Base-by-base conservation (phyloP, 2,113 vertebrate species). In the Ictalurus punctatus region DNA sequence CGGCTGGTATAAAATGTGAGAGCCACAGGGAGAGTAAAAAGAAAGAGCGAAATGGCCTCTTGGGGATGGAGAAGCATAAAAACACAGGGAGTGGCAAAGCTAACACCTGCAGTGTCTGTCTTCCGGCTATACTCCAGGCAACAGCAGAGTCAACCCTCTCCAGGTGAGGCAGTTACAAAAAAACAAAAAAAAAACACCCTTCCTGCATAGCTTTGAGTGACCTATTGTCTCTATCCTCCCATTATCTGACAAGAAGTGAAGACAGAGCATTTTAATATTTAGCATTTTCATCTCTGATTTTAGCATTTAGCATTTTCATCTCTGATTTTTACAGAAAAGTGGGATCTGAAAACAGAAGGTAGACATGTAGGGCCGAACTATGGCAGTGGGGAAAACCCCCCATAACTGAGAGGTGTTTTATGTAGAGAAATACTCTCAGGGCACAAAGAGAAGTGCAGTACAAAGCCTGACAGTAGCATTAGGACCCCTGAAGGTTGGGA, bases 101-200 rank as follows among this genome's bases (percentile, higher is more conserved):
- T 94, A 95, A 95, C 94, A 95, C 95, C 95, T 93, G 94, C 91
- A 94, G 94, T 92, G 91, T 92, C 92, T 93, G 93, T 94, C 95
- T 95, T 92, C 92, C 91, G 94, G 95, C 95, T 93, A 95, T 91
- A 94, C 95, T 95, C 93, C 92, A 92, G 95, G 95, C 95, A 94
- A 95, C 94, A 93, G 93, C 94, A 92, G 92, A 90, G 84, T 88
- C 88, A 87, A 92, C 90, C 93, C 73, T 82, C 85, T 93, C 93
- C 90, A 93, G 92, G 93, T 95, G 92, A 93, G 91, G 90, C 93
- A 37, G 87, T 34, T 86, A 67, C 40, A 88, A 30, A 76, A 48
- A 86, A 80, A 79, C 8, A 52, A 88, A 30, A 76, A 30, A 86
- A 69, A 79, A 3, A 27, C 34, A 59, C 37, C 37, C 81, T 84